Base-by-base conservation (phyloP, 2,888 invertebrate genomes). In the Eulithis testata region DNA sequence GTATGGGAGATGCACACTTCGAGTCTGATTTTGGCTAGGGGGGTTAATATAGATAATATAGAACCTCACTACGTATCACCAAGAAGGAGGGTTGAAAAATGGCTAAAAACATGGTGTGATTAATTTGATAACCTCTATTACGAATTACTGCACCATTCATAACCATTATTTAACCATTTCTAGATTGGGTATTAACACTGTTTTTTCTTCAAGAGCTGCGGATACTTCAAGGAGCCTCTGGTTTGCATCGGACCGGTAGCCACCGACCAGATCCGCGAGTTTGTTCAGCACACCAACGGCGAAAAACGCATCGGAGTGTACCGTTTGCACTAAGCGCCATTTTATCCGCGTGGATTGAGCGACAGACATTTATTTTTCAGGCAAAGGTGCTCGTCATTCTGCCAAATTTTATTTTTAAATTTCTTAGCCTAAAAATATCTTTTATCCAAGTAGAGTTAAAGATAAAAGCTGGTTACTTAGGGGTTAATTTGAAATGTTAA, bases 181-280 rank as follows among this genome's bases (percentile, higher is more conserved):
- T 31, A 31, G 31, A 6, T 40, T 40, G 9, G 8, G 2, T 7
- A 40, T 40, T 40, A 5, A 8, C 2, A 21, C 21, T 40, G 11
- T 45, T 3, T 40, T 27, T 36, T 44, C n/a, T 60, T 55, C 3
- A 89, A 96, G 96, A 96, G 96, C 73, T 98, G 98, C 90, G 96
- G 97, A n/a, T 98, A 97, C 89, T 98, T 97, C 95, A 97, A 97
- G 83, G 97, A 97, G 80, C 96, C 97, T 0, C 92, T 97, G 55
- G 96, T 97, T 21, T 98, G 98, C 94, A 96, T 98, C 80, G 97
- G 97, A 0, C 96, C 96, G 0, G 97, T 97, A 0, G 97, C 97
- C 7, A 95, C 95, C 2, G 97, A 97, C 79, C 96, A 96, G 84
- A 94, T 97, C 63, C 90, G 91, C 52, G 93, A 93, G 65, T 94